Base-by-base conservation (phyloP, 2,113 vertebrate species). In the Hydrolagus affinis region DNA sequence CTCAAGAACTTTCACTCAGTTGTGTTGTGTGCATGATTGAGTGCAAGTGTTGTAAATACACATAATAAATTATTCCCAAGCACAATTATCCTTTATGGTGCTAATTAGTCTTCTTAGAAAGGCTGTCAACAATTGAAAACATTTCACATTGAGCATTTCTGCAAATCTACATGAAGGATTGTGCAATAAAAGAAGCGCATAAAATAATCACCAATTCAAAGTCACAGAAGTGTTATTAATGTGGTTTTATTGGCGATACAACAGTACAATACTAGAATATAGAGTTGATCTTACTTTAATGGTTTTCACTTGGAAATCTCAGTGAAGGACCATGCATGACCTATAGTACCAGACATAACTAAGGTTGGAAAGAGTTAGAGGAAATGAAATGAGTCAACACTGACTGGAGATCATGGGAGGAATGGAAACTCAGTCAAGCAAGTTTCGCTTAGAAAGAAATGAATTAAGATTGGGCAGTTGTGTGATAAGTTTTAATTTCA, bases 71-170 rank as follows among this genome's bases (percentile, higher is more conserved):
- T 83, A 83, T 68, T 83, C 78, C 78, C 78, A 83, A 62, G 66
- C 62, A 83, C 78, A 83, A 83, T 83, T 83, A 83, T 60, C 78
- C 78, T 83, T 83, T 83, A 83, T 83, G 78, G 78, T 68, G 78
- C 28, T 83, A 83, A 83, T 83, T 83, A 83, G 78, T 83, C 78
- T 83, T 83, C 78, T 83, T 83, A 83, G 66, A 83, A 83, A 66
- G 78, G 62, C 78, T 83, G 78, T 83, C 78, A 83, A 23, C 78
- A 66, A 15, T 28, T 21, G 78, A 60, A 83, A 83, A 83, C 59
- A 68, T 28, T 83, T 32, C 78, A 66, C 66, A 83, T 68, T 83
- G 64, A 83, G 66, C 78, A 83, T 66, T 28, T 11, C 78, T 28
- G 25, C 44, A 44, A 44, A 44, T 44, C 44, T 44, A 44, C 14